A percentile compares a stretch with the other conserved stretches of the same genome.
phyloP scores from a whole-genome alignment of 1,140 invertebrate species.

The Drosophila grimshawi region DNA sequence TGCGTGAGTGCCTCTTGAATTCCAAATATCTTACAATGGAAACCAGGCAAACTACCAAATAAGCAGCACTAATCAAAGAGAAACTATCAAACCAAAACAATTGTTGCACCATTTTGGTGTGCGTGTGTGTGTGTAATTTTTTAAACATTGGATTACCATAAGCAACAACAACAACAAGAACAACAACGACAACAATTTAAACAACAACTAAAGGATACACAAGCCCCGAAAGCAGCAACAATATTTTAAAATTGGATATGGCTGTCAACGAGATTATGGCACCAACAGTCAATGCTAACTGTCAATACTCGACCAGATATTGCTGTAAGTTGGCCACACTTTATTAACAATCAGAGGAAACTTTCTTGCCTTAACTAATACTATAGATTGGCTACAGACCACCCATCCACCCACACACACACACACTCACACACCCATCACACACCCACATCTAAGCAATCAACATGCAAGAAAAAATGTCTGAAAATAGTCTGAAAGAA shows the following conservation, averaged over 20 bases:
- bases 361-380: background rate
- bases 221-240: slow-evolving; percentile 9
- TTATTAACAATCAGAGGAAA: background rate
- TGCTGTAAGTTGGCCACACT: slow-evolving; percentile 72
- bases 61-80: slow-evolving; percentile 50
- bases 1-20: slow-evolving; percentile 77
- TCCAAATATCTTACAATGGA: slow-evolving; percentile 69
- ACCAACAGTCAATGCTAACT: slow-evolving; percentile 81
- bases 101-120: slow-evolving; percentile 14
- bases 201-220: slow-evolving; percentile 51
- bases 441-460: background rate
- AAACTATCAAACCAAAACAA: slow-evolving; percentile 58
- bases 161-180: slow-evolving; percentile 13
- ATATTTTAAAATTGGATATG: slow-evolving; percentile 64
- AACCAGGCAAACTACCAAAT: slow-evolving; percentile 51
- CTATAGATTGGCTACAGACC: background rate
- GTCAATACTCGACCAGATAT: slow-evolving; percentile 82
- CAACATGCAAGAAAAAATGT: background rate
- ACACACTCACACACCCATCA: background rate
- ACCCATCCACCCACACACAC: background rate
- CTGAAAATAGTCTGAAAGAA: slow-evolving; percentile 5
- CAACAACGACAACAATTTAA: background rate
- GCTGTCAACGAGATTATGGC: slow-evolving; percentile 83
- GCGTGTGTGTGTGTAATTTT: slow-evolving; percentile 12
- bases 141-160: slow-evolving; percentile 59